Base-by-base conservation (phyloP, 2,113 vertebrate genomes). In the Mesitornis unicolor region DNA sequence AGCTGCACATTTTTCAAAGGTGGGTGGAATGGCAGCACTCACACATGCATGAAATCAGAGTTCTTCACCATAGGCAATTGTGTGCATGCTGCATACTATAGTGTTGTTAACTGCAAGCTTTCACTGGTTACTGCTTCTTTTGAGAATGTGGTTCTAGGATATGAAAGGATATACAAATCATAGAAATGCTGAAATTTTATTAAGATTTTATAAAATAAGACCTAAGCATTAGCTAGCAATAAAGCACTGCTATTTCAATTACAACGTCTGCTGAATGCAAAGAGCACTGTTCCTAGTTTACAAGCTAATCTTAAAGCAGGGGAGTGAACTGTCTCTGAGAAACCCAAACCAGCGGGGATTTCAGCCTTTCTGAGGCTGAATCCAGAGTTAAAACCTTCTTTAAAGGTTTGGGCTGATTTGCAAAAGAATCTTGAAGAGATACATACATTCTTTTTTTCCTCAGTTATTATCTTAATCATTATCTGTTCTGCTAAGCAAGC, bases 11-110 rank as follows among this genome's bases (percentile, higher is more conserved):
- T 61, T 94, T 76, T 76, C 65, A 71, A 7, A 91, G 69, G 77
- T 67, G 69, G 60, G 60, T 82, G 56, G 78, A 60, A 63, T 2
- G 26, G 38, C 56, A 90, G 68, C 28, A 38, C 33, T 79, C 61
- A 53, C 43, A 73, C 42, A 69, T 31, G 47, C 24, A 8, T 3
- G 15, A 40, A 82, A 59, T 0, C 12, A 33, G 35, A 87, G 54
- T 59, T 29, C n/a, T 8, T 59, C 56, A 38, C 64, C 1, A 2
- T 1, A 59, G 51, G 35, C 16, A 68, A 6, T 0, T 13, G 13
- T 5, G 29, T 26, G 15, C 2, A 3, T 33, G 20, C 2, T 2
- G 14, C 65, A 31, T 11, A 9, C 20, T 29, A 1, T 0, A 5
- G 14, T 8, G 29, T 28, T n/a, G 68, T 35, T 31, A 67, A 78